A percentile compares a stretch with the other conserved stretches of the same genome.
phyloP scores from a whole-genome alignment of 2,797 vertebrate genomes.

The Falco cherrug region DNA sequence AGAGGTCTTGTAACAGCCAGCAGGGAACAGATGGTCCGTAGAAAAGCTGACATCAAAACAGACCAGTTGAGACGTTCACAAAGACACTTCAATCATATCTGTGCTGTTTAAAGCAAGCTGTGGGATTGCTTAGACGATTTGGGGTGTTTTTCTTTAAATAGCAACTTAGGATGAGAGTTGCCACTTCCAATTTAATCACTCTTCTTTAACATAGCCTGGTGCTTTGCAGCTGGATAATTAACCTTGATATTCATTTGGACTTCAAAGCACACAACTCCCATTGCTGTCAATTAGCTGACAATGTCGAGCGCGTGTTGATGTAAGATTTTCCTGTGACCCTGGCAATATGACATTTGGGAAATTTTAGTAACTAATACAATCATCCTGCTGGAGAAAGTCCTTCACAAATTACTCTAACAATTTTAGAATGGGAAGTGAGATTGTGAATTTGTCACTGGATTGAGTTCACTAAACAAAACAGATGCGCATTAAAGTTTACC shows the following conservation, averaged over 20 bases:
- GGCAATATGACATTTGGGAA: background rate
- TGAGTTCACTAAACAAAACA: background rate
- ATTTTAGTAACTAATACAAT: background rate
- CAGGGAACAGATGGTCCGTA: background rate
- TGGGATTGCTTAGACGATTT: background rate
- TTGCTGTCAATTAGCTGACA: constrained; percentile 50
- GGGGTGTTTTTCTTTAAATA: constrained; percentile 40
- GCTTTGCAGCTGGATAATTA: constrained; percentile 45
- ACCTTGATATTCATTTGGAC: constrained; percentile 42
- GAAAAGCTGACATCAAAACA: background rate
- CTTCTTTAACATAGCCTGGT: constrained; percentile 5
- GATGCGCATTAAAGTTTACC: background rate
- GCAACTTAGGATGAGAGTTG: background rate
- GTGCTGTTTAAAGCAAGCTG: background rate
- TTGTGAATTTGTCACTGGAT: background rate
- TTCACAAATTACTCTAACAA: background rate
- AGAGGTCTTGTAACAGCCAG: background rate
- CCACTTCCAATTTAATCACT: constrained; percentile 22
- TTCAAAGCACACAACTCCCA: constrained; percentile 34
- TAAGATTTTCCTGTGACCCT: constrained; percentile 6
- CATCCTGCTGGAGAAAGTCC: background rate
- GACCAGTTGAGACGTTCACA: background rate
- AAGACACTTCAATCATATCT: background rate
- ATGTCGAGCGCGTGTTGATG: background rate
- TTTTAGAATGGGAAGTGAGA: background rate